phyloP scores from a whole-genome alignment of 2,797 vertebrate species.

The Sebastes minor region DNA sequence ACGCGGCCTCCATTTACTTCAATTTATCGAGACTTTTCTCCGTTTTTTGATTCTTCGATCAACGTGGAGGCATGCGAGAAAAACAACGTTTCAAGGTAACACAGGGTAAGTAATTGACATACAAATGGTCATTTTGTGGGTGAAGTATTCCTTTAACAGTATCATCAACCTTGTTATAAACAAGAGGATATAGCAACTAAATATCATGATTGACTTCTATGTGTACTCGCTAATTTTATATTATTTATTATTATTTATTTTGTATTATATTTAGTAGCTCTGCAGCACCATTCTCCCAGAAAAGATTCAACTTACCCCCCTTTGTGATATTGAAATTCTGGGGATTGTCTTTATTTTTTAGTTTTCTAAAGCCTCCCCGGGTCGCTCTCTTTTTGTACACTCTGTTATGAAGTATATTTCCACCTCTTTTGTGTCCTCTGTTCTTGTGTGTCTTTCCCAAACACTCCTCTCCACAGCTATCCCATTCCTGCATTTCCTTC shows the following conservation, averaged over 20 bases:
- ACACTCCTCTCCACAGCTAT: constrained; percentile 18
- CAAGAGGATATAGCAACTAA: neutral
- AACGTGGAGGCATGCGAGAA: neutral
- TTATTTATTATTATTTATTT: too few species aligned
- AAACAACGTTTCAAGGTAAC: neutral
- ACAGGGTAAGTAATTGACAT: neutral
- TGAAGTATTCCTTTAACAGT: neutral
- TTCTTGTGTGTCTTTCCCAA: constrained; percentile 31
- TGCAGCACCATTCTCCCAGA: neutral
- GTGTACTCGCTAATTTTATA: neutral
- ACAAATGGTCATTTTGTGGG: neutral
- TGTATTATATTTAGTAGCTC: neutral
- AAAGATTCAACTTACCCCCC: neutral
- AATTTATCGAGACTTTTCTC: neutral
- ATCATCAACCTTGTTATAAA: neutral
- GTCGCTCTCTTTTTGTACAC: constrained; percentile 29
- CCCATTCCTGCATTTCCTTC: constrained; percentile 42
- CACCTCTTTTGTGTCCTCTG: constrained; percentile 23
- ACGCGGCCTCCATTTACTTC: fast-evolving
- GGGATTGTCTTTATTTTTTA: neutral
- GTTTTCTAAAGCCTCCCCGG: neutral
- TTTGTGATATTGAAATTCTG: constrained; percentile 7
- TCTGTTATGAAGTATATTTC: constrained; percentile 38
- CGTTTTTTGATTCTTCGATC: neutral
- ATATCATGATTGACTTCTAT: neutral